phyloP scores from a whole-genome alignment of 2,888 invertebrate genomes.

The Drosophila rellima region DNA sequence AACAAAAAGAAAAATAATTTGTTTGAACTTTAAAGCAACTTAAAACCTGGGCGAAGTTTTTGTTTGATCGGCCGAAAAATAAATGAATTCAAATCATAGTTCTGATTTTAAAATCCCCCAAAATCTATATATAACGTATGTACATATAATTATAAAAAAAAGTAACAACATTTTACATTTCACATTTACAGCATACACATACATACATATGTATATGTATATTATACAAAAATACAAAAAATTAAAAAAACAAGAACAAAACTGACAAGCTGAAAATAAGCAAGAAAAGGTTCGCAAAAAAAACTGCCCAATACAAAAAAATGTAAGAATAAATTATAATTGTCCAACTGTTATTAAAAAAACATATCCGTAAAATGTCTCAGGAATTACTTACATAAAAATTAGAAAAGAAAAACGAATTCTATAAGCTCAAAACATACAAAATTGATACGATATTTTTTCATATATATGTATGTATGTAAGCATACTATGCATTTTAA shows the following conservation, averaged over 20 bases:
- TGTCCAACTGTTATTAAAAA: conserved; percentile 83
- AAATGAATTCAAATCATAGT: conserved; percentile 26
- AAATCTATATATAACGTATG: conserved; percentile 28
- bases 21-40: conserved; percentile 23
- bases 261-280: conserved; percentile 4
- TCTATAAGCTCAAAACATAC: conserved; percentile 37
- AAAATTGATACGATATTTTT: conserved; percentile 50
- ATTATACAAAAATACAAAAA: background rate
- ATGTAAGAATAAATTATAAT: conserved; percentile 36
- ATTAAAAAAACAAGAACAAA: conserved; percentile 12
- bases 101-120: conserved; percentile 11
- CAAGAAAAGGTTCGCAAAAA: conserved; percentile 10
- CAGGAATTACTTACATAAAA: conserved; percentile 79
- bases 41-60: conserved; percentile 35
- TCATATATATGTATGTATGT: conserved; percentile 1
- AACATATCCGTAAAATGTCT: conserved; percentile 85
- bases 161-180: conserved; percentile 37
- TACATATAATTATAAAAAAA: conserved; percentile 20
- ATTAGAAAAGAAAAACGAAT: conserved; percentile 20
- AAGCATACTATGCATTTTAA: conserved; percentile 13
- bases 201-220: conserved; percentile 13
- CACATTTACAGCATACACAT: conserved; percentile 13
- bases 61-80: conserved; percentile 34
- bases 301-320: conserved; percentile 36
- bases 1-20: conserved; percentile 32